These are phyloP conservation scores for Galendromus occidentalis DNA, from an alignment of 1,140 invertebrate species.

Conservation along the genomic window DNA sequence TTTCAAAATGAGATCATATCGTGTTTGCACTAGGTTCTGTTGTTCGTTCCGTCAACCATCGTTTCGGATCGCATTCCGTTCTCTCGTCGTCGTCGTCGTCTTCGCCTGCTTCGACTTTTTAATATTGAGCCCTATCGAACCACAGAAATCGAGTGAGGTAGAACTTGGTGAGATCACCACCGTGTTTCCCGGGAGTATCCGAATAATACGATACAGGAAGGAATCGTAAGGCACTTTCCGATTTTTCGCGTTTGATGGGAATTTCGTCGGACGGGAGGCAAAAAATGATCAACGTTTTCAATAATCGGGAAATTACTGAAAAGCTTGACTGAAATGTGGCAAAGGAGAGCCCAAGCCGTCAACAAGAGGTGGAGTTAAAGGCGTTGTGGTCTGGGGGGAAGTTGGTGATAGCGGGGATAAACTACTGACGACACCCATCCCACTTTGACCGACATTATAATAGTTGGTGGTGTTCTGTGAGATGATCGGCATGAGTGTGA, in stretches of 20 bases:
- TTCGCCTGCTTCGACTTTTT: not conserved
- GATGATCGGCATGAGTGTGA: not conserved
- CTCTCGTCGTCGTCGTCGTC: not conserved
- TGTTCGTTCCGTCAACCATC: not conserved
- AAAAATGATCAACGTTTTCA: not conserved
- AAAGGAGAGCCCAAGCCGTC: slow-evolving; percentile 18
- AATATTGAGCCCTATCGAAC: slow-evolving; percentile 1
- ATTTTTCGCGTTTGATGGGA: not conserved
- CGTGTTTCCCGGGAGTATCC: not conserved
- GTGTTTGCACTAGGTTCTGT: slow-evolving; percentile 7
- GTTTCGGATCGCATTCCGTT: not conserved
- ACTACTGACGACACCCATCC: slow-evolving; percentile 12
- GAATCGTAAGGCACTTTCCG: not conserved
- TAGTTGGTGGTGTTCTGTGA: slow-evolving; percentile 14
- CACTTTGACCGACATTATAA: slow-evolving; percentile 12
- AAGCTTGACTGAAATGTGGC: slow-evolving; percentile 22
- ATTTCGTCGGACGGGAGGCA: not conserved
- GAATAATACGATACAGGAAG: not conserved
- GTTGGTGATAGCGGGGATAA: slow-evolving; percentile 13
- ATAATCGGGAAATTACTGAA: slow-evolving; percentile 16
- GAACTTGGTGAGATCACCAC: not conserved
- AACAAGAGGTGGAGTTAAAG: slow-evolving; percentile 14
- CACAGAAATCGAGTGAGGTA: not conserved
- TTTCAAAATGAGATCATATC: slow-evolving; percentile 7
- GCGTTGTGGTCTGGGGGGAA: not conserved